These are phyloP conservation scores for Bufo bufo DNA, from an alignment of 2,113 vertebrate species.

Conservation along the genomic window DNA sequence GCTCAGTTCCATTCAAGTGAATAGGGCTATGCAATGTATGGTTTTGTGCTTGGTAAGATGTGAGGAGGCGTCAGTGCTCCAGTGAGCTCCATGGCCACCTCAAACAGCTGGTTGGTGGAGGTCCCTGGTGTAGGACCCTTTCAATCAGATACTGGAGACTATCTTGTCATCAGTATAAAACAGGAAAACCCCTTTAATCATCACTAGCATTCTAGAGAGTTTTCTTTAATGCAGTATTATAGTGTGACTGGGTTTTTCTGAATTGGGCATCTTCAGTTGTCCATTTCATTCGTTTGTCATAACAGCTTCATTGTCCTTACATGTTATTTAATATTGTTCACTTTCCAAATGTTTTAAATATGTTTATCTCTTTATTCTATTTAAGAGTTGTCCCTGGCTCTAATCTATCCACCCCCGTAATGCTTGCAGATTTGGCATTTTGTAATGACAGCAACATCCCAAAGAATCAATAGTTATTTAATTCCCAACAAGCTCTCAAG, in stretches of 20 bases:
- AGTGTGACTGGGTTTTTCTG: background rate
- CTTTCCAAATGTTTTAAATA: constrained; percentile 17
- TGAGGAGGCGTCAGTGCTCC: too few species aligned
- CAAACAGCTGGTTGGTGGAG: too few species aligned
- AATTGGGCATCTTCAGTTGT: background rate
- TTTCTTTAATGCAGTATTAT: background rate
- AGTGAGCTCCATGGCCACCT: too few species aligned
- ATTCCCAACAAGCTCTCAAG: constrained; percentile 91
- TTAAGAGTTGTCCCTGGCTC: constrained; percentile 72
- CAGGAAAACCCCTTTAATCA: background rate
- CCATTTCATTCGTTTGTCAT: background rate
- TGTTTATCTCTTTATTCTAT: constrained; percentile 45
- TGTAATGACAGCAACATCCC: constrained; percentile 91
- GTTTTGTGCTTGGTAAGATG: too few species aligned
- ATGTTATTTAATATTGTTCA: background rate
- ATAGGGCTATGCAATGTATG: too few species aligned
- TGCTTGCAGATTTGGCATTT: constrained; percentile 86
- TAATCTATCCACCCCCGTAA: constrained; percentile 82
- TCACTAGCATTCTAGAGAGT: background rate
- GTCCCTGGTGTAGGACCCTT: too few species aligned
- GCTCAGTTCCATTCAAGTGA: too few species aligned
- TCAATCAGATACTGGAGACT: too few species aligned
- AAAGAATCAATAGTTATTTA: constrained; percentile 95
- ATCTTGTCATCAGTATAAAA: too few species aligned
- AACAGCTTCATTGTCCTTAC: background rate